Evolutionary conservation across 2,113 vertebrate species (phyloP).

Genomic region (Phalacrocorax aristotelis): DNA sequence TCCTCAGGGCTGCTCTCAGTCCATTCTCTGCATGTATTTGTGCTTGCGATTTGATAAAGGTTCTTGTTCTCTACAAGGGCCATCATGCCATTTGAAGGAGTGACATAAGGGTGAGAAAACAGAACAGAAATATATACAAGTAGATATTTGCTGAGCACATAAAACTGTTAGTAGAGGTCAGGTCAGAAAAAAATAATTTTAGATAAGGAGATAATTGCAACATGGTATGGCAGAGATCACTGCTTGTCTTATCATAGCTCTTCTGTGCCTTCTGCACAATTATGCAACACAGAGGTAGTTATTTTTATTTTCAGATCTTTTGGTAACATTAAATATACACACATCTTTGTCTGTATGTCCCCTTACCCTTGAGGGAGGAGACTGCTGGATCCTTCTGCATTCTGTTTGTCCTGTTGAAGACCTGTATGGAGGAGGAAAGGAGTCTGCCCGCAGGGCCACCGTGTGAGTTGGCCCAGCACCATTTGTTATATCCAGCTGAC

Average conservation of each 20-base stretch:
- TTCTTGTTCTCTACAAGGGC: no score
- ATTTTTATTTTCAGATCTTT: not conserved
- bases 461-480: not conserved
- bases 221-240: not conserved
- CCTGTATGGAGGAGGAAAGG: not conserved
- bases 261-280: not conserved
- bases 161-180: no score
- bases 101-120: no score
- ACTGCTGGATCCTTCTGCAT: not conserved
- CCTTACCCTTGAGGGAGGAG: not conserved
- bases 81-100: no score
- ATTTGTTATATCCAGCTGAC: not conserved
- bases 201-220: not conserved
- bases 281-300: not conserved
- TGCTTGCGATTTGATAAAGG: no score
- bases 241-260: not conserved
- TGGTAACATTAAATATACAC: not conserved
- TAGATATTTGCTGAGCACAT: no score
- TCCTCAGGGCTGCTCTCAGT: no score
- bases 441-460: not conserved
- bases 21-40: no score
- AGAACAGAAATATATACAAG: no score
- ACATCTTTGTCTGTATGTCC: not conserved
- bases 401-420: not conserved
- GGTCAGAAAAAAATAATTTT: no score